phyloP scores from a whole-genome alignment of 2,113 vertebrate species.

The Boulengeromyrus knoepffleri region DNA sequence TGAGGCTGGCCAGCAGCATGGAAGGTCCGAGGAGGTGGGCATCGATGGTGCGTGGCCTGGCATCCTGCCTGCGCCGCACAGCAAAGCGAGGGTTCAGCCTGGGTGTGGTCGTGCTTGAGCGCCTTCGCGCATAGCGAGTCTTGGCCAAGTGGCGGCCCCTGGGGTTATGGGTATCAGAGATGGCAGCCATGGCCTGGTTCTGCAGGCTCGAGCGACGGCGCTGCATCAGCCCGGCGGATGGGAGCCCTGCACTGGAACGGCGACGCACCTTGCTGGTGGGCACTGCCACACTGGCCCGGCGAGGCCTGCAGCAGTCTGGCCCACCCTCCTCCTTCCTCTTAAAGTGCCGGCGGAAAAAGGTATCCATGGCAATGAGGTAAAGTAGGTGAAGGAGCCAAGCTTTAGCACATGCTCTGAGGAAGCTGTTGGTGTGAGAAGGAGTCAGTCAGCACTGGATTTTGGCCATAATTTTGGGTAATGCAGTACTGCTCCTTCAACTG shows the following conservation, averaged over 20 bases:
- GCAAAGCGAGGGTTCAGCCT: conserved; percentile 70
- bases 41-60: conserved; percentile 38
- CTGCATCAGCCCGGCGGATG: conserved; percentile 61
- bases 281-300: conserved; percentile 47
- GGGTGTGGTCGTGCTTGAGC: conserved; percentile 77
- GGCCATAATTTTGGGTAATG: conserved; percentile 17
- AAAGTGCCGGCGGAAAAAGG: conserved; percentile 79
- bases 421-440: conserved; percentile 69
- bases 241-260: conserved; percentile 70
- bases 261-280: conserved; percentile 74
- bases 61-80: conserved; percentile 47
- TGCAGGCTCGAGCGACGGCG: conserved; percentile 62
- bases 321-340: conserved; percentile 42
- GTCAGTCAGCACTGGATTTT: conserved; percentile 20
- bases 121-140: conserved; percentile 46
- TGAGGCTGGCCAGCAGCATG: conserved; percentile 60
- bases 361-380: conserved; percentile 61
- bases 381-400: conserved; percentile 16
- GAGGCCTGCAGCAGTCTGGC: conserved; percentile 7
- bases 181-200: conserved; percentile 5
- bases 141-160: conserved; percentile 24
- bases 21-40: conserved; percentile 64
- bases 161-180: neutral
- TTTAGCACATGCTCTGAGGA: neutral
- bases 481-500: conserved; percentile 32